Conservation (phyloP, 2,797 vertebrate species). For the Anguilla obscura region DNA sequence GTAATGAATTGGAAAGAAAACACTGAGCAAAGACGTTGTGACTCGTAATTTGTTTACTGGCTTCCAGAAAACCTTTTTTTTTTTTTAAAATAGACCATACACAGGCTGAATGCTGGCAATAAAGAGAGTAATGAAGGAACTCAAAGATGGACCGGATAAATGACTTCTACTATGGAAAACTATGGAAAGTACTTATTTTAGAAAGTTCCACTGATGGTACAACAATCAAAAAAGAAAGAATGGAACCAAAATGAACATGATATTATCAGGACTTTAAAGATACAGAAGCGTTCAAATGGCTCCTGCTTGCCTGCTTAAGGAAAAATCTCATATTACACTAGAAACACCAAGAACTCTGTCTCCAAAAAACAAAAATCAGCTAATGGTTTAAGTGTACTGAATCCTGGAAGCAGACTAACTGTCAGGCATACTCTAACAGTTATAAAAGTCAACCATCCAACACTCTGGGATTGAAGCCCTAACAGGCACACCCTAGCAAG, state of each 20-base stretch:
- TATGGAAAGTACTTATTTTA: neutral
- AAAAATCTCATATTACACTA: neutral
- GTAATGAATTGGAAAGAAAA: neutral
- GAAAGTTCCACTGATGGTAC: neutral
- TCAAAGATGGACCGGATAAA: neutral
- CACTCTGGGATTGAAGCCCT: slow-evolving; percentile 9
- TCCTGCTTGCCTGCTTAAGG: neutral
- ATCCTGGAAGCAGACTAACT: slow-evolving; percentile 17
- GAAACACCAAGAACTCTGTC: neutral
- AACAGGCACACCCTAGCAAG: slow-evolving; percentile 27
- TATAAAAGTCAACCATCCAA: slow-evolving; percentile 30
- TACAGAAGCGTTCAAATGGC: neutral
- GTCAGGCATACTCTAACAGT: neutral
- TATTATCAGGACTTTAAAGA: neutral
- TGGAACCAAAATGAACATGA: neutral
- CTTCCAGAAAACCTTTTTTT: neutral
- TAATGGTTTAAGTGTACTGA: slow-evolving; percentile 7
- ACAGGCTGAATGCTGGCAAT: neutral
- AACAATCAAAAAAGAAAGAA: neutral
- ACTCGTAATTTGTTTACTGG: neutral
- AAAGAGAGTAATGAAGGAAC: neutral
- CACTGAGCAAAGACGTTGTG: neutral
- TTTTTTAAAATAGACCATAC: neutral
- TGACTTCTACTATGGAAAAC: neutral
- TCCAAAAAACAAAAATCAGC: neutral